phyloP scores from a whole-genome alignment of 2,888 invertebrate genomes.

The Pharmacophagus antenor region DNA sequence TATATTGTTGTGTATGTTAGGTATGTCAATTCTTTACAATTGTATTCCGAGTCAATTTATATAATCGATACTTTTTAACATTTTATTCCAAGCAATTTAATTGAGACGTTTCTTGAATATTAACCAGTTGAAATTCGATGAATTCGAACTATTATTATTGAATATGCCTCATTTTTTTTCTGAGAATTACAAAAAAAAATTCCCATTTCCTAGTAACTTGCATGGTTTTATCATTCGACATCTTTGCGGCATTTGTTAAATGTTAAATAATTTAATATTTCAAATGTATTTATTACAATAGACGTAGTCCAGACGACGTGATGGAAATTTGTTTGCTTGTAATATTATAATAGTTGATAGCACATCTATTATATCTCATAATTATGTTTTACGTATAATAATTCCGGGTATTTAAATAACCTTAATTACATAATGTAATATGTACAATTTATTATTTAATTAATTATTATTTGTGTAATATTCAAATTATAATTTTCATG shows the following conservation, averaged over 20 bases:
- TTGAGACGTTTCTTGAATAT: constrained; percentile 59
- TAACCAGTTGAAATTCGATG: constrained; percentile 42
- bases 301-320: constrained; percentile 13
- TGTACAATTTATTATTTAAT: constrained; percentile 5
- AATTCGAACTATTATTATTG: constrained; percentile 42
- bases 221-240: constrained; percentile 54
- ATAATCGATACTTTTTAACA: not conserved
- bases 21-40: constrained; percentile 49
- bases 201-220: constrained; percentile 31
- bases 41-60: constrained; percentile 31
- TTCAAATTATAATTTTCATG: constrained; percentile 27
- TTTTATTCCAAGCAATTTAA: too few relatives aligned
- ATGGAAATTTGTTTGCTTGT: constrained; percentile 24
- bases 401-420: constrained; percentile 9
- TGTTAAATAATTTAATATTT: constrained; percentile 23
- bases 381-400: constrained; percentile 12
- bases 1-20: constrained; percentile 43
- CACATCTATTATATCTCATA: constrained; percentile 14
- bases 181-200: not conserved
- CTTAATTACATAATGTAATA: not conserved
- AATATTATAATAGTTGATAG: constrained; percentile 28
- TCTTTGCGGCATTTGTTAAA: constrained; percentile 20
- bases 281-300: constrained; percentile 22
- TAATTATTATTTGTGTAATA: constrained; percentile 21
- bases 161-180: constrained; percentile 34